Evolutionary conservation across 2,888 invertebrate genomes (phyloP).

Genomic region (Nycteola revayana): DNA sequence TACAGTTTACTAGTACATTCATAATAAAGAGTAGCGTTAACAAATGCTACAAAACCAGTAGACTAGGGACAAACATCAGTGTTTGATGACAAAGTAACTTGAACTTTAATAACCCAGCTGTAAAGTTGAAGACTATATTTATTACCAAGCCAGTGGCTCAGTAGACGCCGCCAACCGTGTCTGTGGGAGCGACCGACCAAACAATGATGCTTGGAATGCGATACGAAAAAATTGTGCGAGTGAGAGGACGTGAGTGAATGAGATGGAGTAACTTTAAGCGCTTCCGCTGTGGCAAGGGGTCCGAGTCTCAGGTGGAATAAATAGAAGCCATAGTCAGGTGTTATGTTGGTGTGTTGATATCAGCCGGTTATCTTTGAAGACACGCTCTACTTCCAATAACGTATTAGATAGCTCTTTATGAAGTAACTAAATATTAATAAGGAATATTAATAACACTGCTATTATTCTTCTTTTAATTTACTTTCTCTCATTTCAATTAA

Average conservation of each 20-base stretch:
- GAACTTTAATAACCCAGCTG: conserved; percentile 28
- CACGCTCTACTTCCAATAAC: background rate
- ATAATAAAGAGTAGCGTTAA: conserved; percentile 29
- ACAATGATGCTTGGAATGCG: conserved; percentile 72
- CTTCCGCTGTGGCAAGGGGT: conserved; percentile 48
- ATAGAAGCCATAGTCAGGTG: conserved; percentile 13
- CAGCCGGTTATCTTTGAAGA: background rate
- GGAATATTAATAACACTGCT: no score
- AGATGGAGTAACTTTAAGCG: conserved; percentile 10
- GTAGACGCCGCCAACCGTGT: conserved; percentile 51
- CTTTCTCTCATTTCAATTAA: no score
- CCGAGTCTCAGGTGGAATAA: conserved; percentile 31
- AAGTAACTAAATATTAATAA: no score
- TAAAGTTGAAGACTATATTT: conserved; percentile 36
- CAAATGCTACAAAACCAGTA: conserved; percentile 29
- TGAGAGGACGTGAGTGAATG: conserved; percentile 27
- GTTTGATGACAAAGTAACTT: conserved; percentile 12
- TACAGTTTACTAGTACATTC: conserved; percentile 26
- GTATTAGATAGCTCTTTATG: no score
- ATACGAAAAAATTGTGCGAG: conserved; percentile 52
- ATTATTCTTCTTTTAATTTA: no score
- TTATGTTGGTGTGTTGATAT: conserved; percentile 6
- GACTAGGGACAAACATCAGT: conserved; percentile 10
- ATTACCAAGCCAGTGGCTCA: conserved; percentile 21
- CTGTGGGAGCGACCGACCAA: conserved; percentile 63